Percentiles rank a stretch among this genome's conserved stretches.
phyloP scores from a whole-genome alignment of 2,113 vertebrate genomes.

The Bubo scandiacus region DNA sequence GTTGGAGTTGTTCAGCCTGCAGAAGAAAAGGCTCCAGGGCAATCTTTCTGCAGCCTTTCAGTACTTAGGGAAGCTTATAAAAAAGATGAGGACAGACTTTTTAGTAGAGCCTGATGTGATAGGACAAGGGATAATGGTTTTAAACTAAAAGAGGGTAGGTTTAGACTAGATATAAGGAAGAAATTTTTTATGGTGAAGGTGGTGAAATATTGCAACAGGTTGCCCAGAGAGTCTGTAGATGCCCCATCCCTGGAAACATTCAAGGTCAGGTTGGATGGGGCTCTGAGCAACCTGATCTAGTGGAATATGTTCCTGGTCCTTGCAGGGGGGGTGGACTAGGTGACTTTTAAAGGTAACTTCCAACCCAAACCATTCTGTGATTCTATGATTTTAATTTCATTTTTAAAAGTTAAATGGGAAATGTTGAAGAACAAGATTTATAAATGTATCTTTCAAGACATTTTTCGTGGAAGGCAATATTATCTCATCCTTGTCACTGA shows the following conservation, averaged over 20 bases:
- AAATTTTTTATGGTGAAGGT: background rate
- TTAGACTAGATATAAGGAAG: background rate
- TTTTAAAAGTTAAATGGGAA: background rate
- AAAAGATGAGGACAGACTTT: background rate
- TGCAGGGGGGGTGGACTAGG: background rate
- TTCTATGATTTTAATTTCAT: background rate
- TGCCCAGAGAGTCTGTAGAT: background rate
- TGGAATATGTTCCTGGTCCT: background rate
- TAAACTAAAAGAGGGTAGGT: background rate
- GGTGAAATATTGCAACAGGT: background rate
- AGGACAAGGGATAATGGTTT: background rate
- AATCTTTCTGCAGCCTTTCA: background rate
- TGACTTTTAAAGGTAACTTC: background rate
- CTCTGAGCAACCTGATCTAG: background rate
- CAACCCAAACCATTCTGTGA: background rate
- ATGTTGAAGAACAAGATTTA: background rate
- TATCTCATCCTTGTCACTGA: background rate
- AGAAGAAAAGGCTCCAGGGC: background rate
- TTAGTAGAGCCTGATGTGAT: background rate
- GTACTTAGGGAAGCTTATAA: background rate
- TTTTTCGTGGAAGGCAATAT: background rate
- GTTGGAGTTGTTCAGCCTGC: background rate
- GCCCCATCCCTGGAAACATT: background rate
- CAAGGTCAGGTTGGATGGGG: background rate
- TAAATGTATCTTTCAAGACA: background rate